A percentile compares a stretch with the other conserved stretches of the same genome.
phyloP scores from a whole-genome alignment of 2,888 invertebrate genomes.

The Caenorhabditis sp. region DNA sequence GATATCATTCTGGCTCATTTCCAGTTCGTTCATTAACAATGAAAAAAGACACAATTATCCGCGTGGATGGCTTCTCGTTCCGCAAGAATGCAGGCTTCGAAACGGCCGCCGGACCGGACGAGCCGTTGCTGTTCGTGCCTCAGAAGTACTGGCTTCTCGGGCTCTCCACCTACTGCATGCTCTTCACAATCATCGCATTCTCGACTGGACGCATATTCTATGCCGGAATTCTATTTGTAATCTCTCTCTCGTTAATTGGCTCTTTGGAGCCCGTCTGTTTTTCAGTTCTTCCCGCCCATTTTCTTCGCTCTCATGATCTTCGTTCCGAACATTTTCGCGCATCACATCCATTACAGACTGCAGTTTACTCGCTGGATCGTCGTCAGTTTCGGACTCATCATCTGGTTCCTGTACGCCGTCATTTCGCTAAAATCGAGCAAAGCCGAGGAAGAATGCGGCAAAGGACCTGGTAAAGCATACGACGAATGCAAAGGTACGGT shows the following conservation, averaged over 20 bases:
- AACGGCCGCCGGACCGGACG: neutral
- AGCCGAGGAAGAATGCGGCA: neutral
- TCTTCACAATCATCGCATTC: neutral
- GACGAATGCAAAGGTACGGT: neutral
- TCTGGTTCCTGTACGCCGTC: neutral
- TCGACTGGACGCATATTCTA: neutral
- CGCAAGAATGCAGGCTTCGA: constrained; percentile 1
- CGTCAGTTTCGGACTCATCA: neutral
- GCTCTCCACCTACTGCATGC: neutral
- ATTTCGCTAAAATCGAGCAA: neutral
- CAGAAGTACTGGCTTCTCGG: neutral
- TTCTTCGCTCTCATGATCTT: neutral
- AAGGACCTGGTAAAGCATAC: neutral
- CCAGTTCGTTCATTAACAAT: neutral
- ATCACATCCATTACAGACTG: neutral
- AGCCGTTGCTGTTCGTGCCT: neutral
- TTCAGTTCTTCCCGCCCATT: constrained; percentile 1
- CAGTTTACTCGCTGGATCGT: neutral
- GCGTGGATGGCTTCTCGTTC: neutral
- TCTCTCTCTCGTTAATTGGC: neutral
- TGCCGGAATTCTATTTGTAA: neutral
- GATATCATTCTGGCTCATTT: neutral
- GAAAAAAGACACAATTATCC: constrained; percentile 1
- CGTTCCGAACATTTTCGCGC: neutral
- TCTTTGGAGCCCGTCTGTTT: neutral